Percentiles rank a stretch among this genome's conserved stretches.
phyloP scores from a whole-genome alignment of 2,113 vertebrate species.

The Rhinoderma darwinii region DNA sequence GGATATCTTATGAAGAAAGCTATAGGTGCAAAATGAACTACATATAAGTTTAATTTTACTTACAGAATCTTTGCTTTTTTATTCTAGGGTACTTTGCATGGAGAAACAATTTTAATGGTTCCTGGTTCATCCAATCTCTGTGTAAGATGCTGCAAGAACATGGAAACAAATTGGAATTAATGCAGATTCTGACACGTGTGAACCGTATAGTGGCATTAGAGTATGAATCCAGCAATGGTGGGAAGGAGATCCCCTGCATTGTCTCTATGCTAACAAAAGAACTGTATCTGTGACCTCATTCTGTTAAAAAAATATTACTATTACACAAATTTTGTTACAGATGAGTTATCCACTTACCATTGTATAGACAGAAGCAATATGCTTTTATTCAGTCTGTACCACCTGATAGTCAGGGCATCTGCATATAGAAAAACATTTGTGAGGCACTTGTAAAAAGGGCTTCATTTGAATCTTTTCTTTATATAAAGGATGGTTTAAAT shows the following conservation, averaged over 20 bases:
- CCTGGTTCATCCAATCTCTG: constrained; percentile 94
- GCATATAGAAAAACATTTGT: too few relatives aligned
- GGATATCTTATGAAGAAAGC: too few relatives aligned
- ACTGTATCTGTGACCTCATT: constrained; percentile 74
- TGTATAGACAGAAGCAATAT: too few relatives aligned
- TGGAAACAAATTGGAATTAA: constrained; percentile 79
- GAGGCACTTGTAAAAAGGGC: too few relatives aligned
- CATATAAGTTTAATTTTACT: neutral
- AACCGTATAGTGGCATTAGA: constrained; percentile 82
- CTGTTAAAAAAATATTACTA: neutral
- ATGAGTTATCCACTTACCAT: neutral
- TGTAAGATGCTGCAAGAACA: constrained; percentile 76
- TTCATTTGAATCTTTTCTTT: too few relatives aligned
- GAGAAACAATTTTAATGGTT: constrained; percentile 87
- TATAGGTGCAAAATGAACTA: neutral
- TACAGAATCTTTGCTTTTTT: neutral
- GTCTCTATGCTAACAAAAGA: constrained; percentile 94
- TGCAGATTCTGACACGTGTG: constrained; percentile 90
- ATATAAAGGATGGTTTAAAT: too few relatives aligned
- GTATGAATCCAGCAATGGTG: constrained; percentile 74
- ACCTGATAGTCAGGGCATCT: too few relatives aligned
- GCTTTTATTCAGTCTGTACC: too few relatives aligned
- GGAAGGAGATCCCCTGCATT: constrained; percentile 91
- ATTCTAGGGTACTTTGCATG: constrained; percentile 91
- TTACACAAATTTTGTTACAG: neutral